These are phyloP conservation scores for Bubo bubo DNA, from an alignment of 2,113 vertebrate genomes.

Conservation along the genomic window DNA sequence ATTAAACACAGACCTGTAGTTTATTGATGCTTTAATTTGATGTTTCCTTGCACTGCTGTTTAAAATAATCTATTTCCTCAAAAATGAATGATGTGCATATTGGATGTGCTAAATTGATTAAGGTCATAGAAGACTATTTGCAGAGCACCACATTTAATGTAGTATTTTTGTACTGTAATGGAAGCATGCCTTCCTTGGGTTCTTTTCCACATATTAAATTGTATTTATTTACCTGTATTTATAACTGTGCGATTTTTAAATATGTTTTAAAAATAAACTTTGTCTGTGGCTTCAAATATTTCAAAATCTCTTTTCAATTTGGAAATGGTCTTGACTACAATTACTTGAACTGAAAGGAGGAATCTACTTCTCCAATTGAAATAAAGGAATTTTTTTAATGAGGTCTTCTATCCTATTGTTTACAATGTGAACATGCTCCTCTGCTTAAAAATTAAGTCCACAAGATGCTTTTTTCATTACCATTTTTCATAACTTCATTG, in stretches of 20 bases:
- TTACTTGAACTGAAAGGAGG: background rate
- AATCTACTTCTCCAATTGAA: background rate
- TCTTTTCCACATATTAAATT: slow-evolving; percentile 78
- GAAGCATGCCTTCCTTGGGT: slow-evolving; percentile 79
- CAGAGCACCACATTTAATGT: slow-evolving; percentile 73
- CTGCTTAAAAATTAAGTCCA: background rate
- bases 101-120: slow-evolving; percentile 68
- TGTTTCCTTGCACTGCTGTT: slow-evolving; percentile 71
- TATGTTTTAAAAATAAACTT: slow-evolving; percentile 82
- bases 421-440: background rate
- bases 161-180: slow-evolving; percentile 80
- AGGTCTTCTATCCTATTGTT: background rate
- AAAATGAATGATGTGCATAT: slow-evolving; percentile 55
- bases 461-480: background rate
- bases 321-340: background rate
- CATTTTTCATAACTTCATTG: background rate
- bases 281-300: slow-evolving; percentile 76
- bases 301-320: slow-evolving; percentile 47
- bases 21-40: slow-evolving; percentile 67
- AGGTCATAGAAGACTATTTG: slow-evolving; percentile 60
- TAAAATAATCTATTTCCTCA: slow-evolving; percentile 63
- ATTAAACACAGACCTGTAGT: slow-evolving; percentile 58
- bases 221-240: slow-evolving; percentile 79
- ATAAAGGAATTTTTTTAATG: background rate
- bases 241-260: slow-evolving; percentile 79